A percentile compares a stretch with the other conserved stretches of the same genome.
phyloP scores from a whole-genome alignment of 2,888 invertebrate genomes.

The Cabera pusaria region DNA sequence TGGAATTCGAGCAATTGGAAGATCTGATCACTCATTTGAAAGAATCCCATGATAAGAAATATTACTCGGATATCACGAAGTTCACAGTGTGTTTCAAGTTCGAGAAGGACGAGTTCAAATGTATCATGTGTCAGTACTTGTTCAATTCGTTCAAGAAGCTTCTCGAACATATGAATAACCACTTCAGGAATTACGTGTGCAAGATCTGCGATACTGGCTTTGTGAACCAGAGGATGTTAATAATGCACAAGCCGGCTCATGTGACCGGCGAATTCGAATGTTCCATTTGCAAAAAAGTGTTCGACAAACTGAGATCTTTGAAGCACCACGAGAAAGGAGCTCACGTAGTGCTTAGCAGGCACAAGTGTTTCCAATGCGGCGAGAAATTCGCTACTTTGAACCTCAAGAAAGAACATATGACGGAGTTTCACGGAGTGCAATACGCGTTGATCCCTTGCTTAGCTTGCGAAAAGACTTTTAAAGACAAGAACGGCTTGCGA shows the following conservation, averaged over 20 bases:
- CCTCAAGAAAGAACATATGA: constrained; percentile 32
- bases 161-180: constrained; percentile 53
- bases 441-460: constrained; percentile 35
- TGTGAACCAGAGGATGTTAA: constrained; percentile 44
- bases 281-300: constrained; percentile 63
- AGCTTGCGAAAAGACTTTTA: constrained; percentile 45
- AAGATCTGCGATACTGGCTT: constrained; percentile 50
- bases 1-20: constrained; percentile 32
- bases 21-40: constrained; percentile 43
- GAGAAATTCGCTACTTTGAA: constrained; percentile 37
- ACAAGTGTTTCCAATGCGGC: constrained; percentile 53
- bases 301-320: constrained; percentile 63
- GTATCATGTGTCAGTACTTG: constrained; percentile 43
- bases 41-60: constrained; percentile 36
- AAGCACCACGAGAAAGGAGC: constrained; percentile 66
- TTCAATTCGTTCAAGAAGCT: constrained; percentile 50
- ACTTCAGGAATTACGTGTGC: constrained; percentile 53
- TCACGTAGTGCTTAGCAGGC: constrained; percentile 46
- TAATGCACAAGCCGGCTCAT: constrained; percentile 51
- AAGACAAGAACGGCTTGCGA: constrained; percentile 31
- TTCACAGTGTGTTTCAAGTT: constrained; percentile 55
- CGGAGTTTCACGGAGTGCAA: constrained; percentile 14
- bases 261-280: constrained; percentile 55
- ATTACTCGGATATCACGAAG: constrained; percentile 40
- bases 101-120: constrained; percentile 38